Evolutionary conservation across 30 jellyfish, hydroid and myxozoan species (phyloP).

Genomic region (Sanderia malayensis): DNA sequence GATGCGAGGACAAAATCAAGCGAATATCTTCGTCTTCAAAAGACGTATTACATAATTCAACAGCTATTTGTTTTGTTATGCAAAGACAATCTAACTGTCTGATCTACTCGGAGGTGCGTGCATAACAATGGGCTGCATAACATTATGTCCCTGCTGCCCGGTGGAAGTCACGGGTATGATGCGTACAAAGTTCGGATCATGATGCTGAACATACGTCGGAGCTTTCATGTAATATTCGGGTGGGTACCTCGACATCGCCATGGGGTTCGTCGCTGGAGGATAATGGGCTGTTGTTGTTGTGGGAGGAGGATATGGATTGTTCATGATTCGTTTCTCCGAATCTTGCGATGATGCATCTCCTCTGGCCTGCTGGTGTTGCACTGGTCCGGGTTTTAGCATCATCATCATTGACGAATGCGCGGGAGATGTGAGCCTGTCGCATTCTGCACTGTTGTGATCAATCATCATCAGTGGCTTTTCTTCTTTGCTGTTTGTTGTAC

Average conservation of each 20-base stretch:
- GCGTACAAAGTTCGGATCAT: slow-evolving; percentile 59
- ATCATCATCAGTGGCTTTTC: slow-evolving; percentile 51
- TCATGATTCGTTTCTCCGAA: slow-evolving; percentile 22
- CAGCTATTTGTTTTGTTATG: too few relatives aligned
- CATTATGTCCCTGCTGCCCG: slow-evolving; percentile 7
- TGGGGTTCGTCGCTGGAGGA: slow-evolving; percentile 10
- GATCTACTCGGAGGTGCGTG: slow-evolving; percentile 43
- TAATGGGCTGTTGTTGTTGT: slow-evolving; percentile 20
- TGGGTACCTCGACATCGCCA: slow-evolving; percentile 27
- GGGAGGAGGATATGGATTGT: too few relatives aligned
- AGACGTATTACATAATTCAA: too few relatives aligned
- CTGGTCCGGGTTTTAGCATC: slow-evolving; percentile 19
- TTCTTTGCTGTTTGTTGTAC: slow-evolving; percentile 22
- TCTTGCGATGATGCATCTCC: slow-evolving; percentile 45
- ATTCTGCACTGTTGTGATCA: slow-evolving; percentile 20
- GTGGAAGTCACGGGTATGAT: slow-evolving; percentile 60
- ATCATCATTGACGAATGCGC: slow-evolving; percentile 12
- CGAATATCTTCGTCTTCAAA: too few relatives aligned
- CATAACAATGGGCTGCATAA: slow-evolving; percentile 43
- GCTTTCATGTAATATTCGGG: slow-evolving; percentile 33
- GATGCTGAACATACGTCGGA: slow-evolving; percentile 37
- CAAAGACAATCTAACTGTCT: background rate
- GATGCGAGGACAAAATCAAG: too few relatives aligned
- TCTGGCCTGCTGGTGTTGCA: slow-evolving; percentile 39
- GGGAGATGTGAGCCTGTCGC: slow-evolving; percentile 6